Base-by-base conservation (phyloP, 92 coral and sea anemone species). In the Pocillopora grandis region DNA sequence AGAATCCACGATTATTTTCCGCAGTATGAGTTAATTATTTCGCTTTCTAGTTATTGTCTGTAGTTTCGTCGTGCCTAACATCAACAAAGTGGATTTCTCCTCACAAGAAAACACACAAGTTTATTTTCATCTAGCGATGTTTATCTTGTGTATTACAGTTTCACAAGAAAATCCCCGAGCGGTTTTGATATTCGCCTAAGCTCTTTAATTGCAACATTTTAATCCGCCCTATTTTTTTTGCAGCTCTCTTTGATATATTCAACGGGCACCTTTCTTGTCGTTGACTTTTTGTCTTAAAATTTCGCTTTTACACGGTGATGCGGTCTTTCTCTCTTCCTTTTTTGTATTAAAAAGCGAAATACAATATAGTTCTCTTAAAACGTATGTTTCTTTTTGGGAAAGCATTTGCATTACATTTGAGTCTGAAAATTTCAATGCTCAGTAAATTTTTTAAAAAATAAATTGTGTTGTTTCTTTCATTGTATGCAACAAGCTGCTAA, bases 131-230 rank as follows among this genome's bases (percentile, higher is more conserved):
- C 16, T 10, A 57, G 12, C 62, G 79, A 35, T 78, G 82, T 82
- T 82, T 72, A 62, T 82, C 42, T 82, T 72, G 0, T 58, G 86
- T 61, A 72, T 82, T 72, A 82, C 52, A 62, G 78, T 82, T 71
- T n/a, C 60, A 48, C 23, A n/a, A 19, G 52, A 42, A 82, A 82
- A 73, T 79, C 61, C 52, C 61, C 66, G 71, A 66, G 52, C 16
- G 73, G 78, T 82, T 82, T 82, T 72, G 60, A n/a, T 82, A 49
- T 9, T 61, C 86, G 63, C 49, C 52, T 71, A 82, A 82, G 71
- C 78, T 73, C 62, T 72, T 73, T 56, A 66, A 69, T 69, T 82
- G 78, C 78, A 82, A 72, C 86, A 72, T 42, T 59, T 62, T 72
- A 71, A 72, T 71, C 83, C 83, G 67, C 21, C 27, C 20, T 73